Conservation (phyloP, 2,888 invertebrate genomes). For the Eupithecia insigniata region DNA sequence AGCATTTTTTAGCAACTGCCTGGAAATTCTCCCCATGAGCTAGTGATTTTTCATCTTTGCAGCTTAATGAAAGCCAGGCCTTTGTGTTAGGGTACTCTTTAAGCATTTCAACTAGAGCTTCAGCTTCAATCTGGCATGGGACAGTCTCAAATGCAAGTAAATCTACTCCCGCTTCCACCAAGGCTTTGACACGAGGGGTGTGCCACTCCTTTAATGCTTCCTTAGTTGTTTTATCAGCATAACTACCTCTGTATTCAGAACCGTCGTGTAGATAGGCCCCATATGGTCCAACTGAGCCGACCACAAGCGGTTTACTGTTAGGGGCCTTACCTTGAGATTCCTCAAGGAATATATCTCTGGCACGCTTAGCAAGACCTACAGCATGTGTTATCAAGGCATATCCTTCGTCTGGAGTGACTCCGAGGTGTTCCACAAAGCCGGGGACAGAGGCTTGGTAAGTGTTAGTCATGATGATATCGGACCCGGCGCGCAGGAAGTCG, state of each 20-base stretch:
- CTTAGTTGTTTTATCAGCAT: slow-evolving; percentile 85
- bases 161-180: slow-evolving; percentile 92
- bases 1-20: slow-evolving; percentile 87
- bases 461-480: slow-evolving; percentile 93
- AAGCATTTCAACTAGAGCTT: slow-evolving; percentile 89
- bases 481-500: slow-evolving; percentile 93
- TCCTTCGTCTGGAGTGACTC: slow-evolving; percentile 87
- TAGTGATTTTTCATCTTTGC: slow-evolving; percentile 84
- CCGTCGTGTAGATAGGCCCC: slow-evolving; percentile 94
- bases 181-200: slow-evolving; percentile 88
- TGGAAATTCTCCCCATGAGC: slow-evolving; percentile 91
- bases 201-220: slow-evolving; percentile 92
- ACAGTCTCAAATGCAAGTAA: slow-evolving; percentile 96
- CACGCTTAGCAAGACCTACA: slow-evolving; percentile 88
- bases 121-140: slow-evolving; percentile 92
- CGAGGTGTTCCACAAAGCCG: slow-evolving; percentile 89
- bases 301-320: slow-evolving; percentile 84
- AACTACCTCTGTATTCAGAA: slow-evolving; percentile 94
- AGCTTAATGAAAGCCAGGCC: slow-evolving; percentile 96
- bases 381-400: slow-evolving; percentile 88
- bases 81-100: slow-evolving; percentile 89
- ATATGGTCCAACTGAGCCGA: slow-evolving; percentile 96
- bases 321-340: slow-evolving; percentile 63
- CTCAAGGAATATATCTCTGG: slow-evolving; percentile 84
- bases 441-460: slow-evolving; percentile 94